Evolutionary conservation across 2,888 invertebrate species (phyloP), one percentile per base, ranked within the genome.

Genomic region (Xestoiulus laeticollis): DNA sequence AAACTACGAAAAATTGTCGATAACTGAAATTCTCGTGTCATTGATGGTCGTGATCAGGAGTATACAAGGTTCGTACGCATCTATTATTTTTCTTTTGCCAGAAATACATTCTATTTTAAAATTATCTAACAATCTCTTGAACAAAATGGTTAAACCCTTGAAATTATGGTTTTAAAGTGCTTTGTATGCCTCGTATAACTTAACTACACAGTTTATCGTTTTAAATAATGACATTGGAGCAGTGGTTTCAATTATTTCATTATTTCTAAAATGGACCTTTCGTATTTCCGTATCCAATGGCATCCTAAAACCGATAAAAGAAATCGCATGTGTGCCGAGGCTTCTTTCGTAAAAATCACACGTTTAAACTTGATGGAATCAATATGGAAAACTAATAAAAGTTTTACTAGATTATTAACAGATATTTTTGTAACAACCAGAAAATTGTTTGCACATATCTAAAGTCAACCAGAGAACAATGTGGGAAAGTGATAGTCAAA

Each of bases 381-480:
- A 78, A 78, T 78, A 78, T 78, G 78, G 85, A 85, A 85, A 85
- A 38, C 44, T 85, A 85, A 85, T 85, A 85, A 85, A 85, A 85
- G 38, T 85, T 85, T 85, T 85, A 85, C 85, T 85, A 86, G 53
- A 53, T 48, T 86, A 33, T 86, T 86, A 86, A 86, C 86, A 85
- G 85, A 48, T 22, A 53, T 53, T 44, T 86, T 86, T 12, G 86
- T 59, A 86, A 86, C 86, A 86, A 86, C 86, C 86, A 86, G 86
- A 48, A 86, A 86, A 59, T n/a, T 53, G 32, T 59, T 48, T 86
- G 86, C 86, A 86, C 86, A 53, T 48, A 53, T 86, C 59, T 59
- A 86, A 86, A 59, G 32, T 86, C 86, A 86, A 86, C 86, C 86
- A 86, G 86, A 44, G 86, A 86, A 86, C 86, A 86, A 85, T 86